A percentile compares a stretch with the other conserved stretches of the same genome.
Conservation (phyloP, 2,888 invertebrate genomes). For the Iphiclides podalirius region DNA sequence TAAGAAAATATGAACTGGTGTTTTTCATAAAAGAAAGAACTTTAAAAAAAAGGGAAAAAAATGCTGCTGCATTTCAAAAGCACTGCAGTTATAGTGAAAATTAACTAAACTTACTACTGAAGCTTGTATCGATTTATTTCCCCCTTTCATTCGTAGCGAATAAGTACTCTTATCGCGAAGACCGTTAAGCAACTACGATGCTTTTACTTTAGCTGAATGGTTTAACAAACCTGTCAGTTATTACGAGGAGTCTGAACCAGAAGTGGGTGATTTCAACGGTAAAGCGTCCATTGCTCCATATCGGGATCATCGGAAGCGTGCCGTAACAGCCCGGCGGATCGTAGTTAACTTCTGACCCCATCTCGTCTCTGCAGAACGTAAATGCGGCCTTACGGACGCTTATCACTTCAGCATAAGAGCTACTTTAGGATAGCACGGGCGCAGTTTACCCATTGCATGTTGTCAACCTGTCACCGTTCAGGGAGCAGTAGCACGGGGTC, state of each 20-base stretch:
- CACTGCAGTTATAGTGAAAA: no score
- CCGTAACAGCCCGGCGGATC: constrained; percentile 36
- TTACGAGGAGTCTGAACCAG: constrained; percentile 8
- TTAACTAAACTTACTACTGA: no score
- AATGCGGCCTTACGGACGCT: not conserved
- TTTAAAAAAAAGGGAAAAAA: no score
- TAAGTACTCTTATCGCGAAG: no score
- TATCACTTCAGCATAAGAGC: constrained; percentile 2
- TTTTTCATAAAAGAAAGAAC: no score
- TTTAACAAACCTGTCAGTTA: not conserved
- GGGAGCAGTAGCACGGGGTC: constrained; percentile 41
- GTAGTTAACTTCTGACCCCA: constrained; percentile 55
- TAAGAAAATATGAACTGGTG: no score
- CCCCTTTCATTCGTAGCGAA: no score
- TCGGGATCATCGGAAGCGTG: constrained; percentile 35
- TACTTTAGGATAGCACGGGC: constrained; percentile 10
- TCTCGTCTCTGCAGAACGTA: constrained; percentile 7
- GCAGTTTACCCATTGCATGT: constrained; percentile 26
- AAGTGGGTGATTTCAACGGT: constrained; percentile 1
- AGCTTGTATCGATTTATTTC: no score
- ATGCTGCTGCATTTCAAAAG: no score
- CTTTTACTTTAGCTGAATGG: no score
- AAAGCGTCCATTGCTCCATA: constrained; percentile 4
- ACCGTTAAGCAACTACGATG: no score
- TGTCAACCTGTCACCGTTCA: constrained; percentile 48